phyloP scores from a whole-genome alignment of 2,888 invertebrate genomes.

The Drosophila prostipennis region DNA sequence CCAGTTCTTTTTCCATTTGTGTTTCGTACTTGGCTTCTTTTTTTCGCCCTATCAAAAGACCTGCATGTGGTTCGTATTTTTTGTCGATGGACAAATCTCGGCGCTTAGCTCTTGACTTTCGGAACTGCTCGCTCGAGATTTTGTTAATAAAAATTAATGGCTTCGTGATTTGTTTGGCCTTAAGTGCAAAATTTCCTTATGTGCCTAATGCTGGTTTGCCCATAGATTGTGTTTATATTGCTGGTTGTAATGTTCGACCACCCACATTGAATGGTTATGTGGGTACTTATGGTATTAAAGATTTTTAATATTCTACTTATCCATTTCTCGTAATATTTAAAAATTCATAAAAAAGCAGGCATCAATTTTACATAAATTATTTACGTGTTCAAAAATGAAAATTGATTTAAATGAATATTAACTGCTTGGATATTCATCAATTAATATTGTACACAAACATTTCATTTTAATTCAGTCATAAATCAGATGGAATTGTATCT shows the following conservation, averaged over 20 bases:
- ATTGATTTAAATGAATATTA: too few species aligned
- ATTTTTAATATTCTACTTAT: neutral
- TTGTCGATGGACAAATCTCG: conserved; percentile 30
- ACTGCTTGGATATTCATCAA: neutral
- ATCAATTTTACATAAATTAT: neutral
- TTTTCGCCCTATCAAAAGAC: conserved; percentile 57
- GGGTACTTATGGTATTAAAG: neutral
- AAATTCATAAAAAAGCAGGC: too few species aligned
- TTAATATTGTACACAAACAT: too few species aligned
- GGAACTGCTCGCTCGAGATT: conserved; percentile 63
- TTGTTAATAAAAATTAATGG: conserved; percentile 75
- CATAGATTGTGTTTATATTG: conserved; percentile 47
- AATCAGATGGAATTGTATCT: neutral
- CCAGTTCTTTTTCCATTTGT: conserved; percentile 39
- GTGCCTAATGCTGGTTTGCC: conserved; percentile 43
- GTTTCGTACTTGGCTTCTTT: conserved; percentile 35
- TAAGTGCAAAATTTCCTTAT: conserved; percentile 47
- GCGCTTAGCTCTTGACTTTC: conserved; percentile 37
- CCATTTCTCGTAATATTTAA: too few species aligned
- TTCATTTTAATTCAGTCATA: too few species aligned
- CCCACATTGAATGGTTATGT: neutral
- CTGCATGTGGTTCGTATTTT: conserved; percentile 30
- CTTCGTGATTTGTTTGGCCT: conserved; percentile 71
- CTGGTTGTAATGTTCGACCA: conserved; percentile 21
- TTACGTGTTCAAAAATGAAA: too few species aligned